These are phyloP conservation scores for Petrocephalus microphthalmus DNA, from an alignment of 2,113 vertebrate genomes.

Conservation along the genomic window DNA sequence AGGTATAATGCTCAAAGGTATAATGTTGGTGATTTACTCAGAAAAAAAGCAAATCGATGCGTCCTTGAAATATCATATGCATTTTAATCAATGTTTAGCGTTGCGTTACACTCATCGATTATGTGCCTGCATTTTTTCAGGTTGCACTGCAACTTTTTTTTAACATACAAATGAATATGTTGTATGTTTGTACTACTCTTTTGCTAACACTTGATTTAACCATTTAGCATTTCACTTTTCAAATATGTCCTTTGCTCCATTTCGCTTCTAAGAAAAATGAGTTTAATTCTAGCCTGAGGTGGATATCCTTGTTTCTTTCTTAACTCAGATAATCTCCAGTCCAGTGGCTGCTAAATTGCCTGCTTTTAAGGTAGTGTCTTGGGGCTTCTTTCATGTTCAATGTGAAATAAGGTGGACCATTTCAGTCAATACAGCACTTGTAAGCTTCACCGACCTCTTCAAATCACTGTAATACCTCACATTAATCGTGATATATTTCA, in stretches of 20 bases:
- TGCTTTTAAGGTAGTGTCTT: constrained; percentile 26
- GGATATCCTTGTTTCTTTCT: constrained; percentile 19
- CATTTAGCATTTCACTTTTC: background rate
- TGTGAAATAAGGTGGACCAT: constrained; percentile 20
- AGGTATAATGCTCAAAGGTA: background rate
- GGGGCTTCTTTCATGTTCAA: constrained; percentile 20
- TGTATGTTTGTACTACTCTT: background rate
- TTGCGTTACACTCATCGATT: background rate
- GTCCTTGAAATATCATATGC: background rate
- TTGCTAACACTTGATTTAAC: background rate
- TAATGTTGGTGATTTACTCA: background rate
- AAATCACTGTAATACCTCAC: constrained; percentile 8
- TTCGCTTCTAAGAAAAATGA: constrained; percentile 8
- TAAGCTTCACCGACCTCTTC: background rate
- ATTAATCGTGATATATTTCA: constrained; percentile 11
- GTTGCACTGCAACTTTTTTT: background rate
- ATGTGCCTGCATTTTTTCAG: background rate
- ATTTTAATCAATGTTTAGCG: background rate
- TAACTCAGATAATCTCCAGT: constrained; percentile 25
- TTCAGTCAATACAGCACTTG: background rate
- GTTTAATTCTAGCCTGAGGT: constrained; percentile 17
- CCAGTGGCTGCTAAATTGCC: constrained; percentile 21
- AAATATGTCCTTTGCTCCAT: background rate
- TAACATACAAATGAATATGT: background rate
- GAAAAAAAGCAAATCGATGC: background rate